phyloP scores from a whole-genome alignment of 1,140 invertebrate species.

The Triops cancriformis region DNA sequence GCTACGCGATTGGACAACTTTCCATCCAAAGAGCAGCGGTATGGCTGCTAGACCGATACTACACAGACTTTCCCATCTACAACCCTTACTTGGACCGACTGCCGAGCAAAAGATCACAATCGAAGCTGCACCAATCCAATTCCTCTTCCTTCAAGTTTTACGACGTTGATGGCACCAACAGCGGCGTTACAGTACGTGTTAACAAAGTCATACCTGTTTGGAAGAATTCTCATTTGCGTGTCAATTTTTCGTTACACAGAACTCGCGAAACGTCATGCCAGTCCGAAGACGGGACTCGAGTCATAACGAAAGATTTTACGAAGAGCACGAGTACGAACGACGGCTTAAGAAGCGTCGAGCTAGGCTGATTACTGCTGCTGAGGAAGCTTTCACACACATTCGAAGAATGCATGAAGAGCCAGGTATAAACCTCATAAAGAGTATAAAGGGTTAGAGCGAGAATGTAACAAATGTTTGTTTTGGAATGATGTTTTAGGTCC shows the following conservation, averaged over 20 bases:
- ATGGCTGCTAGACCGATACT: slow-evolving; percentile 89
- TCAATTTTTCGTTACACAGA: background rate
- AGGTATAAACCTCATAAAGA: slow-evolving; percentile 34
- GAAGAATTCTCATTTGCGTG: background rate
- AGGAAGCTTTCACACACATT: slow-evolving; percentile 96
- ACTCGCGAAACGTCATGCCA: background rate
- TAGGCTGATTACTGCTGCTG: slow-evolving; percentile 79
- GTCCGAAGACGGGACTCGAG: slow-evolving; percentile 62
- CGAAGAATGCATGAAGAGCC: slow-evolving; percentile 51
- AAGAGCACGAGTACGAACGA: slow-evolving; percentile 93
- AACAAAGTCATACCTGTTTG: background rate
- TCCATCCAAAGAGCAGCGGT: slow-evolving; percentile 92
- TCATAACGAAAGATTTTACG: slow-evolving; percentile 94
- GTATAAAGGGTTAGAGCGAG: too few species aligned
- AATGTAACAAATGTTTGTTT: background rate
- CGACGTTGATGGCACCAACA: slow-evolving; percentile 70
- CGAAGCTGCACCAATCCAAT: slow-evolving; percentile 29
- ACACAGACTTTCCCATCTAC: slow-evolving; percentile 90
- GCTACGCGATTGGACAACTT: slow-evolving; percentile 47
- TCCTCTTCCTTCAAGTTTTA: slow-evolving; percentile 83
- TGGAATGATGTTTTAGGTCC: slow-evolving; percentile 39
- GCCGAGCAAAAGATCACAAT: slow-evolving; percentile 61
- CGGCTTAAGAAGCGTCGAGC: slow-evolving; percentile 83
- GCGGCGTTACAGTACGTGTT: slow-evolving; percentile 27
- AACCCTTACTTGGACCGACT: slow-evolving; percentile 91